Evolutionary conservation across 2,113 vertebrate species (phyloP).

Genomic region (Hippocampus zosterae): DNA sequence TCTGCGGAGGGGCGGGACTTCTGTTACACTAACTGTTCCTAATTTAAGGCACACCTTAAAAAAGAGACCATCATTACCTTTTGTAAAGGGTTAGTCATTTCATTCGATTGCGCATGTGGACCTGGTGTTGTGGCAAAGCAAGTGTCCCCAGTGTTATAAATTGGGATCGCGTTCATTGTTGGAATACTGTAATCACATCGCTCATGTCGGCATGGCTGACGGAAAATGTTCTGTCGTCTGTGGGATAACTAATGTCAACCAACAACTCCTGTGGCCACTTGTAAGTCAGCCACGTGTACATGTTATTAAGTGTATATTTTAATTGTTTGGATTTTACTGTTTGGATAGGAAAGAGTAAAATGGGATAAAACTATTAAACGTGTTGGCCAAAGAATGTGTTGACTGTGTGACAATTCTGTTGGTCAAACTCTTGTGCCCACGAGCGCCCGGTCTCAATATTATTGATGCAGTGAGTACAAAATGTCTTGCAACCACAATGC

Average conservation of each 20-base stretch:
- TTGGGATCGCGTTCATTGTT: conserved; percentile 7
- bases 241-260: neutral
- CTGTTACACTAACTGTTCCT: too few species aligned
- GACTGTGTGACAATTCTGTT: neutral
- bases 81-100: neutral
- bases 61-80: too few species aligned
- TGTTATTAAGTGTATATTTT: conserved; percentile 35
- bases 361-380: conserved; percentile 42
- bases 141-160: neutral
- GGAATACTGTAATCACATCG: neutral
- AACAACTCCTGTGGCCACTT: conserved; percentile 12
- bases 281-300: conserved; percentile 33
- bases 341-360: conserved; percentile 22
- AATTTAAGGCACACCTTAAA: neutral
- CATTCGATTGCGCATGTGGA: neutral
- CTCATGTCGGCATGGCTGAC: neutral
- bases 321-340: conserved; percentile 49
- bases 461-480: too few species aligned
- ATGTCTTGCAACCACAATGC: too few species aligned
- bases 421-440: neutral
- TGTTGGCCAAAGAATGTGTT: conserved; percentile 38
- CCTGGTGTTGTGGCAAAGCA: neutral
- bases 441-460: neutral
- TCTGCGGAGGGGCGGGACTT: too few species aligned
- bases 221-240: neutral